A percentile compares a stretch with the other conserved stretches of the same genome.
Conservation (phyloP, 2,888 invertebrate species). For the Torymus tubicola region DNA sequence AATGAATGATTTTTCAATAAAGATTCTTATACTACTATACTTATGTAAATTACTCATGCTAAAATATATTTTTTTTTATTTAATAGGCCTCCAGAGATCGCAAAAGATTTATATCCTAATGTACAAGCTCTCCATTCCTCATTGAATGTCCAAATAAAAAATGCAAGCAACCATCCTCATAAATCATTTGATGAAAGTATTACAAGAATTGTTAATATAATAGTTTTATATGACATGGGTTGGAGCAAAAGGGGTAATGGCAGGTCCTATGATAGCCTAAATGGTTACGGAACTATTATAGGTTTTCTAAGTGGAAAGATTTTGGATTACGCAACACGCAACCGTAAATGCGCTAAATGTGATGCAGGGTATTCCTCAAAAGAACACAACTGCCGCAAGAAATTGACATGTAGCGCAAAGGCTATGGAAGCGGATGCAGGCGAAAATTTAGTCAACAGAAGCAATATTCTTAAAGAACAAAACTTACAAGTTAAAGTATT, state of each 20-base stretch:
- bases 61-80: not conserved
- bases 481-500: too few species aligned
- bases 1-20: too few species aligned
- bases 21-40: too few species aligned
- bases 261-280: conserved; percentile 61
- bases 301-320: conserved; percentile 61
- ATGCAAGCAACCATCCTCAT: too few species aligned
- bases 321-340: conserved; percentile 58
- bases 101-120: conserved; percentile 23
- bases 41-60: too few species aligned
- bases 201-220: conserved; percentile 60
- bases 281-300: conserved; percentile 63
- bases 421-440: too few species aligned
- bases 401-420: too few species aligned
- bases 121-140: too few species aligned
- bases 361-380: not conserved
- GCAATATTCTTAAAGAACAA: too few species aligned
- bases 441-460: too few species aligned
- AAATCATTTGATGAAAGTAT: conserved; percentile 49
- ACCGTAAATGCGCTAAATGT: conserved; percentile 5
- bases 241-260: conserved; percentile 63
- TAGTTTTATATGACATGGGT: conserved; percentile 65
- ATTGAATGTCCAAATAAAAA: too few species aligned
- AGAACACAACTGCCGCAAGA: too few species aligned
- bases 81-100: not conserved